Evolutionary conservation across 2,113 vertebrate genomes (phyloP).

Genomic region (Rhodinocichla rosea): DNA sequence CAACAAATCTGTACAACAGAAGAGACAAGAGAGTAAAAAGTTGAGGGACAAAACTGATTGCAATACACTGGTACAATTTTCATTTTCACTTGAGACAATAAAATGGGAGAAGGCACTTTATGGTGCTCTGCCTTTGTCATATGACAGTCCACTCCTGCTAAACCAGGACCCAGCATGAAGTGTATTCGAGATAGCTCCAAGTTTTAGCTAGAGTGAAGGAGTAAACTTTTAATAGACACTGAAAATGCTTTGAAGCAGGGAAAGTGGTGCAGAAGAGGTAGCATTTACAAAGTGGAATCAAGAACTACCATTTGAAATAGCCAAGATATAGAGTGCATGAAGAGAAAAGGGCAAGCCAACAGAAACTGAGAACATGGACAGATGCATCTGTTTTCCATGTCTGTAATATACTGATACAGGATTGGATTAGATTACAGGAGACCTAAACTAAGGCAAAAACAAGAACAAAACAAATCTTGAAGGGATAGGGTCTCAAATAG

Average conservation of each 20-base stretch:
- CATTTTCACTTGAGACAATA: background rate
- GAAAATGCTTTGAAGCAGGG: background rate
- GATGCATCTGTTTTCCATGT: background rate
- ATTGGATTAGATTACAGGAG: background rate
- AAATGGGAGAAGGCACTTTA: background rate
- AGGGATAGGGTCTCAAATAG: background rate
- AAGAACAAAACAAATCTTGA: background rate
- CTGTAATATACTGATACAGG: background rate
- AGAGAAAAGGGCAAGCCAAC: background rate
- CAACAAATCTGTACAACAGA: background rate
- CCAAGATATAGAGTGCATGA: background rate
- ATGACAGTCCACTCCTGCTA: background rate
- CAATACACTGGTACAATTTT: background rate
- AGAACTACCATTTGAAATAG: background rate
- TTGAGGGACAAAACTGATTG: background rate
- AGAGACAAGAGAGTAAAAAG: background rate
- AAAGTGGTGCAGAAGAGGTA: background rate
- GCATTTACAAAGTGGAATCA: background rate
- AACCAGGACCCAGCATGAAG: background rate
- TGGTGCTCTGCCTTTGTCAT: background rate
- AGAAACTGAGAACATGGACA: background rate
- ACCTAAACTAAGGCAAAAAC: background rate
- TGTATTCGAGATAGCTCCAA: background rate
- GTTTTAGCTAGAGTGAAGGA: background rate
- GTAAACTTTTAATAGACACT: background rate